Evolutionary conservation across 1,140 invertebrate species (phyloP).

Genomic region (Ooceraea biroi): DNA sequence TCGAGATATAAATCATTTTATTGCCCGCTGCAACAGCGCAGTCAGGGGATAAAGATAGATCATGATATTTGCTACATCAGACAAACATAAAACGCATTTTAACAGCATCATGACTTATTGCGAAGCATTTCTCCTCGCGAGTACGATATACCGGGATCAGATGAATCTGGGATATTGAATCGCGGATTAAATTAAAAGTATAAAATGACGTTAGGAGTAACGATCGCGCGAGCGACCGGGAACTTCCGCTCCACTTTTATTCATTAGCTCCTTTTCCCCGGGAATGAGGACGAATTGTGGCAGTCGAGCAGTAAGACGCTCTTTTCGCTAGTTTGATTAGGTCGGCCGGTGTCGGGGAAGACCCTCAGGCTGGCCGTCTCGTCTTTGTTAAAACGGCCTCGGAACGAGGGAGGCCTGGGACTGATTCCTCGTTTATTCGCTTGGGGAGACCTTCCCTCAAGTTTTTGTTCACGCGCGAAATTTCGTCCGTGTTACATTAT

Average conservation of each 20-base stretch:
- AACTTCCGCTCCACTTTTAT: conserved; percentile 25
- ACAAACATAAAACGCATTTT: conserved; percentile 17
- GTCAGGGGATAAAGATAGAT: conserved; percentile 38
- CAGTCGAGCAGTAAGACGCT: neutral
- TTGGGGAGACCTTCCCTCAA: neutral
- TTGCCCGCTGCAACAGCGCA: conserved; percentile 28
- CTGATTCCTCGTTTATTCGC: neutral
- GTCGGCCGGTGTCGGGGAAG: neutral
- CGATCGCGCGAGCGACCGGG: neutral
- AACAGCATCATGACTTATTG: neutral
- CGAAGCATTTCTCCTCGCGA: neutral
- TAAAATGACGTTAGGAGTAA: conserved; percentile 8
- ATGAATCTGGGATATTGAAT: conserved; percentile 13
- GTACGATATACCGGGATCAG: neutral
- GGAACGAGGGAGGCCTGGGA: neutral
- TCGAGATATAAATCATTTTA: conserved; percentile 63
- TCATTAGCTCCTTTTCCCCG: conserved; percentile 14
- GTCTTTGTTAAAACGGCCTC: conserved; percentile 4
- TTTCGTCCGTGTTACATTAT: neutral
- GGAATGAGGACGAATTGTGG: conserved; percentile 18
- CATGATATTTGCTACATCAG: neutral
- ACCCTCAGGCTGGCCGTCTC: neutral
- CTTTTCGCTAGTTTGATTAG: conserved; percentile 44
- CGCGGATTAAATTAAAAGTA: conserved; percentile 14
- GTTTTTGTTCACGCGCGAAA: neutral